These are phyloP conservation scores for Atherinosoma microstoma DNA, from an alignment of 2,797 vertebrate genomes.

Conservation along the genomic window DNA sequence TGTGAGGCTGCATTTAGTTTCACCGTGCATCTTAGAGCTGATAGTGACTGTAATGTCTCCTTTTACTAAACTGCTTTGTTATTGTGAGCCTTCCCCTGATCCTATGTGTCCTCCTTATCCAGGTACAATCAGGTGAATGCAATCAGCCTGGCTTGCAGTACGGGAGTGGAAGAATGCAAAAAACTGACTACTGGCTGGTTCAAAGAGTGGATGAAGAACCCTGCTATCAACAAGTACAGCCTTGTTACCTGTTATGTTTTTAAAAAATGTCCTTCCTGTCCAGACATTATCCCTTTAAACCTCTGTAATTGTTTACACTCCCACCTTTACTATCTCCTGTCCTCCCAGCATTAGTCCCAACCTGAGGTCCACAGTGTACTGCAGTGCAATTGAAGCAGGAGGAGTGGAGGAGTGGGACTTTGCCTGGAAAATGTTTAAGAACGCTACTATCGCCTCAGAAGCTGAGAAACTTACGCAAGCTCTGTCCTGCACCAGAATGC, in stretches of 20 bases:
- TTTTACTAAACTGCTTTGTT: neutral
- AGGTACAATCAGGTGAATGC: constrained; percentile 88
- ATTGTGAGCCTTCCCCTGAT: neutral
- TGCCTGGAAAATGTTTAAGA: constrained; percentile 82
- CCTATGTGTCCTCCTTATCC: constrained; percentile 15
- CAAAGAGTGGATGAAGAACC: constrained; percentile 63
- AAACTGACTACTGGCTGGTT: constrained; percentile 62
- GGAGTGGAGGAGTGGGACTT: constrained; percentile 87
- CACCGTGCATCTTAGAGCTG: neutral
- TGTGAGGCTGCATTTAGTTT: neutral
- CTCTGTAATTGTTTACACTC: neutral
- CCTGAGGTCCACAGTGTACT: constrained; percentile 88
- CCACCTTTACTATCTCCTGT: neutral
- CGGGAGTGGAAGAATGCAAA: constrained; percentile 74
- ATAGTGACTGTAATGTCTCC: neutral
- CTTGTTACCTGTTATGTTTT: neutral
- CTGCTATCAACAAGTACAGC: constrained; percentile 43
- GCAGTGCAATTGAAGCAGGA: constrained; percentile 85
- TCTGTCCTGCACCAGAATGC: constrained; percentile 84
- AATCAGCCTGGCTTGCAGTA: constrained; percentile 85
- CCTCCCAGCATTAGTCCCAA: constrained; percentile 85
- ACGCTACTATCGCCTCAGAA: constrained; percentile 80
- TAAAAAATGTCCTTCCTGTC: neutral
- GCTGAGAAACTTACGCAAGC: constrained; percentile 85
- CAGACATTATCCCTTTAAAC: neutral